Conservation (phyloP, 2,888 invertebrate species). For the Cylloceria caligata region DNA sequence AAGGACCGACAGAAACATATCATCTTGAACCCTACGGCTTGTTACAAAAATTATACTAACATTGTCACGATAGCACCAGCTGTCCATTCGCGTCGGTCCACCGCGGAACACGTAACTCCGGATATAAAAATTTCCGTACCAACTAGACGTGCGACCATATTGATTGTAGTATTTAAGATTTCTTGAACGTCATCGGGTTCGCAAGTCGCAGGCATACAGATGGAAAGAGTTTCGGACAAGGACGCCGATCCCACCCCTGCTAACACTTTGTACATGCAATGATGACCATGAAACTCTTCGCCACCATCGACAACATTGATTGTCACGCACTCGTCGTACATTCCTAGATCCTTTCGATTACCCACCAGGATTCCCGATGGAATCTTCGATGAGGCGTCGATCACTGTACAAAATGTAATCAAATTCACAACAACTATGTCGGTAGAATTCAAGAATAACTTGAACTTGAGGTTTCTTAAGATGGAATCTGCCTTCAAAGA, state of each 20-base stretch:
- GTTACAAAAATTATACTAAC: constrained; percentile 62
- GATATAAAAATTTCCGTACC: background rate
- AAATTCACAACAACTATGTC: background rate
- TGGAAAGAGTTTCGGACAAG: constrained; percentile 80
- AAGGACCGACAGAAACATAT: too few relatives aligned
- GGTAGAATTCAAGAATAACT: background rate
- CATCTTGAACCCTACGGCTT: too few relatives aligned
- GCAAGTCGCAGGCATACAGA: constrained; percentile 85
- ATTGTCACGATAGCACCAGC: constrained; percentile 63
- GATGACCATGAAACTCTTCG: constrained; percentile 81
- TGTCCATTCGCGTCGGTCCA: constrained; percentile 66
- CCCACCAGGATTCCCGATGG: constrained; percentile 84
- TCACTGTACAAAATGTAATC: constrained; percentile 80
- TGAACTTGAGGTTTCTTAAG: background rate
- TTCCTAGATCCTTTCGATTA: constrained; percentile 84
- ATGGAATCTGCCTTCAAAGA: too few relatives aligned
- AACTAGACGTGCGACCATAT: constrained; percentile 22
- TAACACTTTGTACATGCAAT: constrained; percentile 80
- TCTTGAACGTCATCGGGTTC: constrained; percentile 76
- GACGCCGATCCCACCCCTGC: constrained; percentile 67
- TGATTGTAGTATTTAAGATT: constrained; percentile 51
- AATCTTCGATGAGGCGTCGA: constrained; percentile 85
- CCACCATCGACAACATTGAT: constrained; percentile 71
- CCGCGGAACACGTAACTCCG: constrained; percentile 57
- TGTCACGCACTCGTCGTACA: constrained; percentile 84